phyloP scores from a whole-genome alignment of 2,113 vertebrate genomes.

The Rhipidura dahli region DNA sequence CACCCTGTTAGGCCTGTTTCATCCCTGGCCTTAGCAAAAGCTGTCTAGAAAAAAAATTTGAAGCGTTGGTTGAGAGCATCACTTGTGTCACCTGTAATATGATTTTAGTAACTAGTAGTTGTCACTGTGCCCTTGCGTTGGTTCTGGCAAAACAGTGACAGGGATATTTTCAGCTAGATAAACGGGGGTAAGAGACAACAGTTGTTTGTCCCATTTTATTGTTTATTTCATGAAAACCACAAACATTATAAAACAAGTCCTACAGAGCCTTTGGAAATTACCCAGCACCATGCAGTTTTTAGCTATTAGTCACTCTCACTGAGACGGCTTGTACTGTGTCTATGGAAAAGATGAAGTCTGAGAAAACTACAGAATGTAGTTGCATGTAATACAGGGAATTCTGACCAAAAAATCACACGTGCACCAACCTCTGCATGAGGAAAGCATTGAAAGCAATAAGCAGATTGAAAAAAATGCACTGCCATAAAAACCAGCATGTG shows the following conservation, averaged over 20 bases:
- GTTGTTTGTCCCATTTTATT: conserved; percentile 67
- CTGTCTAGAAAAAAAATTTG: not conserved
- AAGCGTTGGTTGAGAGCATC: not conserved
- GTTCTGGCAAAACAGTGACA: not conserved
- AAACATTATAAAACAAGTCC: conserved; percentile 67
- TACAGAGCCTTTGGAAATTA: conserved; percentile 64
- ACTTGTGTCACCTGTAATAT: not conserved
- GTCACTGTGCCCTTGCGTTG: not conserved
- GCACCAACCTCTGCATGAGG: not conserved
- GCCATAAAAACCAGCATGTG: rapidly evolving
- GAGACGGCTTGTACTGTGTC: conserved; percentile 31
- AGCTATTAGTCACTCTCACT: conserved; percentile 62
- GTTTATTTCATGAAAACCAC: conserved; percentile 68
- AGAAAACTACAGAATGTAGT: not conserved
- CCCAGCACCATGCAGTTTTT: conserved; percentile 61
- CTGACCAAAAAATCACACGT: not conserved
- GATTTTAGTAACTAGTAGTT: not conserved
- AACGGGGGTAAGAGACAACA: conserved; percentile 46
- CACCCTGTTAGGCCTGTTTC: rapidly evolving
- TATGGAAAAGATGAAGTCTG: conserved; percentile 52
- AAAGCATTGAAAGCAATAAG: not conserved
- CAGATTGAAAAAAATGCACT: not conserved
- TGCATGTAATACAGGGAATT: not conserved
- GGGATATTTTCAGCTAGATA: conserved; percentile 55
- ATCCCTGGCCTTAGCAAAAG: not conserved